Base-by-base conservation (phyloP, 2,797 vertebrate species). In the Mus spretus region DNA sequence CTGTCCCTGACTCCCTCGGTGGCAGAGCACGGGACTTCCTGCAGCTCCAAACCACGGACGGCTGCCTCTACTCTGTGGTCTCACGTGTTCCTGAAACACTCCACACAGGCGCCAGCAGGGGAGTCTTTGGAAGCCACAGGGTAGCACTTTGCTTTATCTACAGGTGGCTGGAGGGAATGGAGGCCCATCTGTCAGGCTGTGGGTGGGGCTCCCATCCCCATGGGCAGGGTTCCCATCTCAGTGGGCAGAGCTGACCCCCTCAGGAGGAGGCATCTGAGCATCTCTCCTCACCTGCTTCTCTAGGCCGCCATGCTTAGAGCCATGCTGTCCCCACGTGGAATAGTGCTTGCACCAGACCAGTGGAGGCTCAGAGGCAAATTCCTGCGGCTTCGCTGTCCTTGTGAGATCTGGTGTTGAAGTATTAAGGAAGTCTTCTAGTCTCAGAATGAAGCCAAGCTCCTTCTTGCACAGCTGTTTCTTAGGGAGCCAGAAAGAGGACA, bases 401-500 rank as follows among this genome's bases (percentile, higher is more conserved):
- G 31, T 7, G 15, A 22, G 77, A 37, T 11, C 70, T 31, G 24
- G 1, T 14, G 37, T 74, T 80, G 63, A 37, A 53, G 37, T 67
- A 9, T 37, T n/a, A 55, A 59, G 55, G 63, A 26, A 24, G 0
- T n/a, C 37, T 19, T n/a, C 3, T 4, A 2, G 34, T 22, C 47
- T 67, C 53, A 17, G 1, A 3, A 40, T n/a, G 34, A 78, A 59
- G n/a, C 75, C 67, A 5, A 11, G 28, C 2, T 5, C 8, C 9
- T 40, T 28, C 65, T 0, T 12, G 78, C 75, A 2, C 15, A 34
- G 1, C 0, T 31, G 17, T 4, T 28, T 40, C 63, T 14, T 40
- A 53, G 57, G 44, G 44, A 31, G 53, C 1, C 72, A 59, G 44
- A 9, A 4, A 2, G 72, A 53, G 55, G 9, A 9, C 87, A 31